Evolutionary conservation across 2,888 invertebrate genomes (phyloP), one percentile per base, ranked within the genome.

Genomic region (Tubiluchus corallicola): DNA sequence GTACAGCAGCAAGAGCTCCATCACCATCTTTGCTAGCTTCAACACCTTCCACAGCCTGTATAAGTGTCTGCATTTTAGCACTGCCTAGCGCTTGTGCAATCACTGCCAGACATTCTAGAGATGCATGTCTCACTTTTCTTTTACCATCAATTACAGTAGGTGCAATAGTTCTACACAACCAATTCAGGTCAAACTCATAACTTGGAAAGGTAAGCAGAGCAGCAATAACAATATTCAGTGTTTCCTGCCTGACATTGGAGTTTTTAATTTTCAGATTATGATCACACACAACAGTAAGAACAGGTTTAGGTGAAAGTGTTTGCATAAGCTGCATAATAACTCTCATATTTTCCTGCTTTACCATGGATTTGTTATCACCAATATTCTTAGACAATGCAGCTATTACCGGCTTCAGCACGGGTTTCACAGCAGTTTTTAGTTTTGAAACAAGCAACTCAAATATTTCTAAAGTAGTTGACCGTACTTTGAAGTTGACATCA

Each of bases 121-220:
- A 79, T 49, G 73, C 85, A 66, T 74, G 85, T 55, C 74, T 74
- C 49, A 77, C 87, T 54, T 74, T 74, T 59, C 76, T 73, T 54
- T 77, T 82, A 52, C 72, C 74, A 57, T 76, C 75, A 40, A 63
- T 61, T 38, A 71, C 56, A 38, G 66, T 56, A 20, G 65, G 69
- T 43, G 65, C 65, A 17, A 70, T 61, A 46, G 61, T 55, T 49
- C 64, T 59, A 53, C 61, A 70, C 58, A 68, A 55, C 4, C 54
- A 54, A 3, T 59, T 55, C 50, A 70, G 56, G 52, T 77, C 75
- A 56, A 80, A 75, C 52, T 80, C 79, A 42, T 76, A 76, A 55
- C 79, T 77, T 2, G 82, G 82, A 59, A 79, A 81, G 20, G 79
- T 77, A 59, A 82, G 72, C 51, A 82, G 63, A 4, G 80, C 75